phyloP scores from a whole-genome alignment of 2,113 vertebrate genomes.

The Podocnemis expansa region DNA sequence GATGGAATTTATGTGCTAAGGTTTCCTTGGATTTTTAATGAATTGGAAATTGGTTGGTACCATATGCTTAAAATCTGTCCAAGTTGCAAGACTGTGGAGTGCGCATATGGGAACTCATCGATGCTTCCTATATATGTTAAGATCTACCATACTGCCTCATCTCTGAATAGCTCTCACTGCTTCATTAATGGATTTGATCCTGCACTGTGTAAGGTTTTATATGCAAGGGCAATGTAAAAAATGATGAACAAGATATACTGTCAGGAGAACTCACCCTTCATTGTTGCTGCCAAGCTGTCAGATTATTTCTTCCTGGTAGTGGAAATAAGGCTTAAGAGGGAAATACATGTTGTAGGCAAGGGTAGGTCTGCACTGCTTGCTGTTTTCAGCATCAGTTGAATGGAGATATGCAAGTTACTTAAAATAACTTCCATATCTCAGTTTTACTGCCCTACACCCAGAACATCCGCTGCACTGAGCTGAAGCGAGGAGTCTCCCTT shows the following conservation, averaged over 20 bases:
- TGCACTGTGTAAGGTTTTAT: not conserved
- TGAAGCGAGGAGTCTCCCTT: no score
- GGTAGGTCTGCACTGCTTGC: not conserved
- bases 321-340: constrained; percentile 1
- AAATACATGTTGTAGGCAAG: not conserved
- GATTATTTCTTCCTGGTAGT: constrained; percentile 20
- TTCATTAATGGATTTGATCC: not conserved
- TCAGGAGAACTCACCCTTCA: constrained; percentile 4
- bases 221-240: constrained; percentile 3
- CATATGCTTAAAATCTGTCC: not conserved
- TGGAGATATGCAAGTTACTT: no score
- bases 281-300: not conserved
- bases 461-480: no score
- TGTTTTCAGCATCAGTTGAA: no score
- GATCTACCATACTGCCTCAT: not conserved
- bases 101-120: not conserved
- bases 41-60: not conserved
- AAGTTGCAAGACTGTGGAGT: not conserved
- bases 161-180: not conserved
- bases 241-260: not conserved
- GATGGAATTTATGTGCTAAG: not conserved
- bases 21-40: not conserved
- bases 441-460: no score
- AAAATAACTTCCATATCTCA: no score
- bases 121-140: not conserved